Evolutionary conservation across 2,113 vertebrate genomes (phyloP).

Genomic region (Microcebus tavaratra): DNA sequence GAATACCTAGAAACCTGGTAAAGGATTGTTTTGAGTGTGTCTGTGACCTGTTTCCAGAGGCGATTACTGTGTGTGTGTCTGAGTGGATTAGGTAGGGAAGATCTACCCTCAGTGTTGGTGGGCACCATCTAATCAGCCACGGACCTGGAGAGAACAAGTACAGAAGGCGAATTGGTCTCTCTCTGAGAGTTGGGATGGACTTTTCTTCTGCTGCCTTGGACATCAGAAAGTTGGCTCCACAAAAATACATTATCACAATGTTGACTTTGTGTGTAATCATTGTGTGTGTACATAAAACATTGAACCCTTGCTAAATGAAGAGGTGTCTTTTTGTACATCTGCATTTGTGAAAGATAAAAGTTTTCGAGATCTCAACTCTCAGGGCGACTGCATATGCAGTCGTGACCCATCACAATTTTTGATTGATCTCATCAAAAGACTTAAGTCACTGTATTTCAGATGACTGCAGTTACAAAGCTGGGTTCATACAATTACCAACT

Average conservation of each 20-base stretch:
- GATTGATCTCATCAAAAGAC: no score
- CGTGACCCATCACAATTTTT: no score
- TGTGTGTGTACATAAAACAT: no score
- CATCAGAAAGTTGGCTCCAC: background rate
- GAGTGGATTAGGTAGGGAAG: background rate
- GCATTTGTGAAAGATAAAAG: no score
- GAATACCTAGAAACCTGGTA: no score
- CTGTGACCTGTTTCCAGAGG: background rate
- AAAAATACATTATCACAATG: background rate
- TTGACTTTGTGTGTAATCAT: background rate
- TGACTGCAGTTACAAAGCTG: background rate
- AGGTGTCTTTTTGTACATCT: no score
- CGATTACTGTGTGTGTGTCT: background rate
- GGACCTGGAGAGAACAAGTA: background rate
- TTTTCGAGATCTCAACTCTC: no score
- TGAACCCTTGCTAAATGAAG: no score
- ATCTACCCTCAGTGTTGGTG: background rate
- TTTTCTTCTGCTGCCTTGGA: background rate
- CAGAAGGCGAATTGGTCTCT: background rate
- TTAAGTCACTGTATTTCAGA: background rate
- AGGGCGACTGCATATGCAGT: no score
- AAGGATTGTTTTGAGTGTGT: background rate
- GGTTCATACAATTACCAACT: background rate
- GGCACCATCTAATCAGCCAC: background rate
- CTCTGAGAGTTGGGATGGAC: background rate